Evolutionary conservation across 2,888 invertebrate species (phyloP).

Genomic region (Zygogramma bicolorata): DNA sequence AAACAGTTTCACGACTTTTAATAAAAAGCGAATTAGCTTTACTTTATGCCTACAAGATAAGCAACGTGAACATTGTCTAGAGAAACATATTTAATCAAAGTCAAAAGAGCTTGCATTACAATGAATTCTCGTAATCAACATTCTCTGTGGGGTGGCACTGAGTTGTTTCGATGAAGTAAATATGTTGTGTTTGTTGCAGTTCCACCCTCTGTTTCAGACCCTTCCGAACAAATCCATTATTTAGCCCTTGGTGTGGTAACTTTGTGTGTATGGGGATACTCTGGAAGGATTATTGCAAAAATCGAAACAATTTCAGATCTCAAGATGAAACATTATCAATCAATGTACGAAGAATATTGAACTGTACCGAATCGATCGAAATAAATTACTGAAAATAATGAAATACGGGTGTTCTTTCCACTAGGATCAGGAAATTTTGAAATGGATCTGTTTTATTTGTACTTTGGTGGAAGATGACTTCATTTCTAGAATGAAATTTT

Average conservation of each 20-base stretch:
- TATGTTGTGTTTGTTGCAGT: slow-evolving; percentile 49
- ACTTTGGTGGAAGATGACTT: too few relatives aligned
- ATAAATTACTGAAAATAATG: too few relatives aligned
- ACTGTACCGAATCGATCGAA: too few relatives aligned
- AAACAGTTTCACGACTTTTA: slow-evolving; percentile 6
- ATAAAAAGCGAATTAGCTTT: not conserved
- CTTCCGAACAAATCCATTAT: slow-evolving; percentile 39
- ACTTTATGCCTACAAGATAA: not conserved
- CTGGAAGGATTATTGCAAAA: not conserved
- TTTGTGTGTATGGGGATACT: slow-evolving; percentile 8
- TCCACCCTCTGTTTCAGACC: slow-evolving; percentile 41
- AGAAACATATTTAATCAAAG: slow-evolving; percentile 17
- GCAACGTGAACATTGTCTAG: not conserved
- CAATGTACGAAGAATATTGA: too few relatives aligned
- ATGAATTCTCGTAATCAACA: slow-evolving; percentile 29
- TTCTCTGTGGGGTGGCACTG: slow-evolving; percentile 41
- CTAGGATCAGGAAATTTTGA: too few relatives aligned
- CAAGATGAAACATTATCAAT: slow-evolving; percentile 8
- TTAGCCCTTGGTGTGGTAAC: slow-evolving; percentile 30
- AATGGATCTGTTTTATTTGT: too few relatives aligned
- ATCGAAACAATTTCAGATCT: slow-evolving; percentile 26
- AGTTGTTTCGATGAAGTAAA: slow-evolving; percentile 54
- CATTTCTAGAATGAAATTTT: too few relatives aligned
- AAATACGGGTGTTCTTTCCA: too few relatives aligned
- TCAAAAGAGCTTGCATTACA: slow-evolving; percentile 11